Conservation (phyloP, 1,140 invertebrate genomes). For the Camponotus pennsylvanicus region DNA sequence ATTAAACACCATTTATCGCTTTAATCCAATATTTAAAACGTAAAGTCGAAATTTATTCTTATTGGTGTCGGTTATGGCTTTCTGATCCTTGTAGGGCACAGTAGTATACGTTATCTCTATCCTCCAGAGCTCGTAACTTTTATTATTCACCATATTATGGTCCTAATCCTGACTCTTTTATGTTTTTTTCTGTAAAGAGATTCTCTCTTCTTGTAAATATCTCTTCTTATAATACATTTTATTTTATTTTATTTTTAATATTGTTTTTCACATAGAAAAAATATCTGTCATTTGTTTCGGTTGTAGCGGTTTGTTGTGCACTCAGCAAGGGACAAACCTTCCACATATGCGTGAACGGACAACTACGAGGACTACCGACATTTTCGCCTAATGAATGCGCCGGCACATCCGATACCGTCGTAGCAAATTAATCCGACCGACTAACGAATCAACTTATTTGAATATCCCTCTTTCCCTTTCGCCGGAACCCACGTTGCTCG, state of each 20-base stretch:
- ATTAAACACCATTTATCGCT: background rate
- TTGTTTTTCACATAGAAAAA: background rate
- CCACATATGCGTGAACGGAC: constrained; percentile 24
- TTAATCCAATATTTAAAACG: background rate
- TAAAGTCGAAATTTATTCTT: constrained; percentile 8
- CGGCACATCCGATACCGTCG: constrained; percentile 74
- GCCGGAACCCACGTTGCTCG: constrained; percentile 39
- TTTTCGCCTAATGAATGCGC: constrained; percentile 73
- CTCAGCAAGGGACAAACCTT: constrained; percentile 4
- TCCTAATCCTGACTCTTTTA: background rate
- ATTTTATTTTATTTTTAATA: background rate
- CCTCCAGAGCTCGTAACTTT: background rate
- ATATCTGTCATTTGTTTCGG: background rate
- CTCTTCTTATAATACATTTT: too few relatives aligned
- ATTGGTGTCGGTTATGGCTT: background rate
- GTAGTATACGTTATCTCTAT: background rate
- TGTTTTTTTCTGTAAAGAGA: background rate
- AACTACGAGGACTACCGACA: constrained; percentile 52
- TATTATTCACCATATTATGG: background rate
- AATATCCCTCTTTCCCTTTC: constrained; percentile 59
- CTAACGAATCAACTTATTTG: constrained; percentile 79
- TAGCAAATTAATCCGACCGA: constrained; percentile 76
- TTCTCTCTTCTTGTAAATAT: too few relatives aligned
- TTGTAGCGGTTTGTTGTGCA: background rate
- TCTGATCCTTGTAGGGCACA: background rate